phyloP scores from a whole-genome alignment of 2,888 invertebrate species.

The Xestia ashworthii region DNA sequence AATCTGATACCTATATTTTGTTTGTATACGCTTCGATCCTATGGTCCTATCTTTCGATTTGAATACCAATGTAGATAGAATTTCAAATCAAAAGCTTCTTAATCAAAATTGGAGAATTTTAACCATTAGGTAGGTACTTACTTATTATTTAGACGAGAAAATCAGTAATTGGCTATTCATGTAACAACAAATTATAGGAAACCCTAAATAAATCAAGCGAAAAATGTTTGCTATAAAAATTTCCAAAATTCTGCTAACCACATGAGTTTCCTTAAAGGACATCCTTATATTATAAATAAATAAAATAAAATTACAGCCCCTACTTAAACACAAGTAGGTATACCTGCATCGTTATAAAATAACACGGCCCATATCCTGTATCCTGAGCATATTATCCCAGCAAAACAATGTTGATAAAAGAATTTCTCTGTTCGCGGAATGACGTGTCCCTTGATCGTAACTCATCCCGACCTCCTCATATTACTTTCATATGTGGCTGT shows the following conservation, averaged over 20 bases:
- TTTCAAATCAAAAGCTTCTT: background rate
- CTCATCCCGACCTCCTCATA: constrained; percentile 78
- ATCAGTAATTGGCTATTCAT: background rate
- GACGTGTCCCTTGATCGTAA: constrained; percentile 81
- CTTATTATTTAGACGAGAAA: background rate
- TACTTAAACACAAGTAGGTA: constrained; percentile 41
- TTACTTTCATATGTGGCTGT: constrained; percentile 77
- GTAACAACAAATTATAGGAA: background rate
- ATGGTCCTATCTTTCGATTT: background rate
- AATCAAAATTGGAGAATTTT: too few relatives aligned
- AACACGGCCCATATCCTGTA: constrained; percentile 66
- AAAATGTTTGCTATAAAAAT: background rate
- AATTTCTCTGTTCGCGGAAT: constrained; percentile 78
- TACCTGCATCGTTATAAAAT: constrained; percentile 67
- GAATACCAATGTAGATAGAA: background rate
- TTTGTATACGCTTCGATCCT: constrained; percentile 15
- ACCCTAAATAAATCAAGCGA: background rate
- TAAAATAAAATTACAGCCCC: too few relatives aligned
- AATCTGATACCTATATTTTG: constrained; percentile 31
- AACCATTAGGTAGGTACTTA: background rate
- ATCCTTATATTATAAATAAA: constrained; percentile 22
- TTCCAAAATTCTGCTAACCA: constrained; percentile 7
- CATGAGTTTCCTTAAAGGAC: constrained; percentile 4
- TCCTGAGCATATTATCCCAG: constrained; percentile 71
- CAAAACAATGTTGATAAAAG: constrained; percentile 82